Evolutionary conservation across 2,888 invertebrate species (phyloP), one percentile per base, ranked within the genome.

Genomic region (Corbicula japonica): DNA sequence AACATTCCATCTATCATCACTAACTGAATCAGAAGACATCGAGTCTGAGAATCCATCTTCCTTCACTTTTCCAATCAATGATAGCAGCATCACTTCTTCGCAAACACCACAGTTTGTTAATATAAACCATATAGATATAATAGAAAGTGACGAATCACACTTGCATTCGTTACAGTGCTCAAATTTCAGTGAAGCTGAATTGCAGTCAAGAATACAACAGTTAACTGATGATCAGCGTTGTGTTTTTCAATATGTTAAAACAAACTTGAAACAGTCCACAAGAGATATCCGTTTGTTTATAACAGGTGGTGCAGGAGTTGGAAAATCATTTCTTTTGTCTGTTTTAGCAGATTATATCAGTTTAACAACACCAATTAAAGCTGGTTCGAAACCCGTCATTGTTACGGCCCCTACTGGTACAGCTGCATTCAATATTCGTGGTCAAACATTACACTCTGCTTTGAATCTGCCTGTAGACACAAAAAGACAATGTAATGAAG

Each of bases 241-340:
- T 32, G 77, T 44, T 35, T 46, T 68, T 23, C 8, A 18, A 26
- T 34, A 35, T 68, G 34, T 50, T 32, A 50, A 58, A n/a, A 5
- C 34, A n/a, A 61, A 56, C 23, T 62, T 68, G 44, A 18, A 12
- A 10, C 18, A 35, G 2, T 38, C 28, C 8, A 26, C 23, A 48
- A 15, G 35, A 28, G 21, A 28, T 5, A 56, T 63, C 34, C 50
- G 54, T 32, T 15, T 72, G 15, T 72, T 73, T 41, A 48, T 73
- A 23, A 73, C 73, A 54, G 73, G 78, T 38, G 78, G 73, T 21
- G 78, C 73, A 41, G 78, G 78, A 18, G 73, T 78, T 34, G 73
- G 78, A 15, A 78, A 78, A 44, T 34, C 60, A 23, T 65, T 60
- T 58, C 21, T 70, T n/a, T 35, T 70, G 3, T 46, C 68, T 32